phyloP scores from a whole-genome alignment of 2,797 vertebrate genomes.

The Anguilla obscura region DNA sequence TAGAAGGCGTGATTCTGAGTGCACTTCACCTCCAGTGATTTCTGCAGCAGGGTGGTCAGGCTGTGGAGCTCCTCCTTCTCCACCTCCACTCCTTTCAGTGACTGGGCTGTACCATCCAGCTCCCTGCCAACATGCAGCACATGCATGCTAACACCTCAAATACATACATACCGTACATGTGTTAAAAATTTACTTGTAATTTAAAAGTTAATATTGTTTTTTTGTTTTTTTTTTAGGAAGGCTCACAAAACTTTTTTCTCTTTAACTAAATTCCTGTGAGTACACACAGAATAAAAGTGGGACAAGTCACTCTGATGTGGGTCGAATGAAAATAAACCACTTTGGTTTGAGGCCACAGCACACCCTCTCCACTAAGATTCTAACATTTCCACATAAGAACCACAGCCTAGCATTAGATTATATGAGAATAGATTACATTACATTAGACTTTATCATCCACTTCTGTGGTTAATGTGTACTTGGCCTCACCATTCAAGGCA shows the following conservation, averaged over 20 bases:
- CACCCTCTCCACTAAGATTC: neutral
- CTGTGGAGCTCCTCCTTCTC: constrained; percentile 86
- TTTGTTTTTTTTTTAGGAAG: no score
- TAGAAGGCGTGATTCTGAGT: neutral
- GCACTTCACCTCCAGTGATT: constrained; percentile 82
- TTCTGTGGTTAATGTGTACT: neutral
- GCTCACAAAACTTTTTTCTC: no score
- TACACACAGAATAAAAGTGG: neutral
- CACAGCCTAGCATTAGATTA: neutral
- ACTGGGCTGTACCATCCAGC: constrained; percentile 84
- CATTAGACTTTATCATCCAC: neutral
- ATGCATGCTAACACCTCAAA: constrained; percentile 18
- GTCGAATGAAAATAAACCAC: neutral
- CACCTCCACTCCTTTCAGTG: constrained; percentile 86
- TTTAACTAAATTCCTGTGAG: neutral
- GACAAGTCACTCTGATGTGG: neutral
- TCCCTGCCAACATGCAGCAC: constrained; percentile 71
- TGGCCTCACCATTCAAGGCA: neutral
- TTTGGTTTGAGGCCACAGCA: neutral
- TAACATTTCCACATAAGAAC: neutral
- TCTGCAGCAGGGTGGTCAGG: constrained; percentile 83
- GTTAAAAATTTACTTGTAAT: no score
- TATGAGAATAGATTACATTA: neutral
- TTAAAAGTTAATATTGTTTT: no score
- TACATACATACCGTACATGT: neutral